Evolutionary conservation across 2,888 invertebrate species (phyloP), one percentile per base, ranked within the genome.

Genomic region (Tinea trinotella): DNA sequence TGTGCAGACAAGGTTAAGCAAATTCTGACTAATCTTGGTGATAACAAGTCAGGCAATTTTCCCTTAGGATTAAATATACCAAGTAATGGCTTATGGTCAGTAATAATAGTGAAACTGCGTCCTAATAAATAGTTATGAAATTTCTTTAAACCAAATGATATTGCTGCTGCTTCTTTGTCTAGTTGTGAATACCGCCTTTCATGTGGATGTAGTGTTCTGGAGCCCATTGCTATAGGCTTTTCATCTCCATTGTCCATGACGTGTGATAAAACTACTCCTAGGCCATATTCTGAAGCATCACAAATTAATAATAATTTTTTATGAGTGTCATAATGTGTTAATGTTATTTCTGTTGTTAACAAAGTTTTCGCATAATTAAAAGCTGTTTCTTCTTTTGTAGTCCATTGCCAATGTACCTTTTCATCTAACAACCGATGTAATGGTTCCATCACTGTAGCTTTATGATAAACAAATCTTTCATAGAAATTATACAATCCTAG

Each of bases 251-350:
- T 55, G 3, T 58, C 56, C 57, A 59, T 56, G 0, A 48, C 7
- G 30, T 58, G 58, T 1, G 58, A 35, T 7, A 59, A 35, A 0
- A 59, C 56, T 2, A 57, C 58, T 1, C 59, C 59, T 6, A 59
- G 44, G 0, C 61, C 62, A 30, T 61, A 60, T 13, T 57, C 60
- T 1, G 59, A 59, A 12, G 59, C 57, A 35, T 61, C 60, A 46
- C 60, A 60, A 0, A 58, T 59, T 2, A 60, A 54, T 6, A 56
- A 5, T 3, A 61, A 17, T 1, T 56, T 44, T 36, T 56, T 59
- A 0, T 56, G 48, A n/a, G 53, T 10, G 13, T 60, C 56, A 35
- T 59, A 62, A 44, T 59, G 58, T 2, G 59, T 59, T 12, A 60
- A 22, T 3, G 58, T 60, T 6, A 55, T 12, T 18, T 57, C 55